These are phyloP conservation scores for Poecilia wingei DNA, from an alignment of 2,797 vertebrate species.

Conservation along the genomic window DNA sequence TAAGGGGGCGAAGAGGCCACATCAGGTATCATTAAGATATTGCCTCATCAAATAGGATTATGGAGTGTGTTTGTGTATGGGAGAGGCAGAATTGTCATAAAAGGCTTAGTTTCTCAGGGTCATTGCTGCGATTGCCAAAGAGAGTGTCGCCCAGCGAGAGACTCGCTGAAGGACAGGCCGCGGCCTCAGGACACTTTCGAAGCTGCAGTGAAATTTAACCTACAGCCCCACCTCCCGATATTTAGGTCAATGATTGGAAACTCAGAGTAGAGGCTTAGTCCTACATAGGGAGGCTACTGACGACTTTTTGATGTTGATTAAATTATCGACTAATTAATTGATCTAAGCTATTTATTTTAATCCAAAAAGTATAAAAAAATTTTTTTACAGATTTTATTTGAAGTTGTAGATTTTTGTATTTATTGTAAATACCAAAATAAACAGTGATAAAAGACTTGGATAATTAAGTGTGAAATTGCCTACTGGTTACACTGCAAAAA, in stretches of 20 bases:
- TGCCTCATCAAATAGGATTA: conserved; percentile 82
- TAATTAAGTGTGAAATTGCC: neutral
- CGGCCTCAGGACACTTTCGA: conserved; percentile 58
- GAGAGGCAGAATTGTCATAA: conserved; percentile 63
- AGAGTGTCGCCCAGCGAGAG: conserved; percentile 57
- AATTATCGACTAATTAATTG: neutral
- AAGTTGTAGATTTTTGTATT: neutral
- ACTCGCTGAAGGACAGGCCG: conserved; percentile 74
- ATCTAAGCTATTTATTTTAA: neutral
- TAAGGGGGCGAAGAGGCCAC: conserved; percentile 55
- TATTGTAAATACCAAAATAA: neutral
- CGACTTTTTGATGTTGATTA: neutral
- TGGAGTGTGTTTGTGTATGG: conserved; percentile 24
- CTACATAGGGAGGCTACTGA: conserved; percentile 4
- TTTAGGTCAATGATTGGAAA: conserved; percentile 67
- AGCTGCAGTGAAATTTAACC: conserved; percentile 77
- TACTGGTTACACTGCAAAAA: neutral
- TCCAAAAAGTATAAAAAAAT: neutral
- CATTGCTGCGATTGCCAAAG: conserved; percentile 64
- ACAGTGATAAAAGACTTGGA: neutral
- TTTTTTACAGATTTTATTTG: neutral
- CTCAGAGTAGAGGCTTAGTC: conserved; percentile 28
- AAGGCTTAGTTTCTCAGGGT: conserved; percentile 76
- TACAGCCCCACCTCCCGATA: conserved; percentile 33
- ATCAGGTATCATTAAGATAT: conserved; percentile 82